phyloP scores from a whole-genome alignment of 2,113 vertebrate genomes.

The Hemiprocne comata region DNA sequence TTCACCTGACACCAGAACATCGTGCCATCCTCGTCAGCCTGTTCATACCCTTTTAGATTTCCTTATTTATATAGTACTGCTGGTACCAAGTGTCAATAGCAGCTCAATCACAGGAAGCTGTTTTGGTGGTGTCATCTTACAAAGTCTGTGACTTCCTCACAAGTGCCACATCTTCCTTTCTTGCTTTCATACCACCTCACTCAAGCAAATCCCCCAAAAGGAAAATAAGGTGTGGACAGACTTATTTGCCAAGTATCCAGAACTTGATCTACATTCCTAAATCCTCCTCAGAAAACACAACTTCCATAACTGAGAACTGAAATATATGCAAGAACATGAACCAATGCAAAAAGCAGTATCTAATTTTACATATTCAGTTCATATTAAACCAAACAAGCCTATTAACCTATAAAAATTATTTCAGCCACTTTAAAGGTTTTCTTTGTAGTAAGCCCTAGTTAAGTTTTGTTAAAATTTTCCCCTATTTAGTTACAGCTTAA shows the following conservation, averaged over 20 bases:
- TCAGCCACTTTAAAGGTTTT: neutral
- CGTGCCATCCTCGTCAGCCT: neutral
- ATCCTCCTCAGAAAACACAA: neutral
- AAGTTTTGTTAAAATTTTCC: neutral
- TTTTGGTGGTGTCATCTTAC: neutral
- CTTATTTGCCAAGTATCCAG: constrained; percentile 31
- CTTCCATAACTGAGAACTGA: neutral
- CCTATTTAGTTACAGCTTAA: neutral
- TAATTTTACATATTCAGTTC: neutral
- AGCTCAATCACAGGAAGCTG: neutral
- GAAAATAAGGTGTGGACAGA: constrained; percentile 24
- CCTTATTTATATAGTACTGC: neutral
- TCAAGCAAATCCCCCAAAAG: neutral
- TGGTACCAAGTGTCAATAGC: neutral
- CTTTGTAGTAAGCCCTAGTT: neutral
- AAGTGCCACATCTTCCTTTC: neutral
- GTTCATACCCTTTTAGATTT: accelerated
- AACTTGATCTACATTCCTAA: neutral
- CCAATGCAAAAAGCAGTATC: neutral
- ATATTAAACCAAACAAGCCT: neutral
- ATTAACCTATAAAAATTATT: neutral
- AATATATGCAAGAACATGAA: neutral
- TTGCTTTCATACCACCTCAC: neutral
- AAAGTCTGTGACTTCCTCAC: neutral
- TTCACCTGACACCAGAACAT: neutral